Percentiles rank a stretch among this genome's conserved stretches.
Evolutionary conservation across 1,140 invertebrate genomes (phyloP).

Genomic region (Aphis craccivora): DNA sequence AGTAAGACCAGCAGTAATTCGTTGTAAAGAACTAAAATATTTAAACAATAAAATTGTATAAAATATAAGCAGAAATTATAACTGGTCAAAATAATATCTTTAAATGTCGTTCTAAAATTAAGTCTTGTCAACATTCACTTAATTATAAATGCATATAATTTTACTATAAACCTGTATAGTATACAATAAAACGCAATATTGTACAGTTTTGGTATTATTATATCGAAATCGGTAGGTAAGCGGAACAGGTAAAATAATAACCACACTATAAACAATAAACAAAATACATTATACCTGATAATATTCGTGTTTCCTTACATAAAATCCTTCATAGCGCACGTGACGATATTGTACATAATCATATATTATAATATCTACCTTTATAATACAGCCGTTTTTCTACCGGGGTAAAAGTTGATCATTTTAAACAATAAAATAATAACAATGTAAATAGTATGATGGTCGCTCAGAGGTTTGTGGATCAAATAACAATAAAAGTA

Average conservation of each 20-base stretch:
- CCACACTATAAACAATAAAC: slow-evolving; percentile 6
- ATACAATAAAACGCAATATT: neutral
- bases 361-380: neutral
- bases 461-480: neutral
- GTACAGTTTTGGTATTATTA: neutral
- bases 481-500: neutral
- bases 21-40: neutral
- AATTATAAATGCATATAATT: neutral
- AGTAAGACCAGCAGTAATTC: neutral
- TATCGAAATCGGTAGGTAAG: neutral
- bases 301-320: neutral
- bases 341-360: neutral
- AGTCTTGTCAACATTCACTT: no score
- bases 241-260: neutral
- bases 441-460: neutral
- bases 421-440: slow-evolving; percentile 7
- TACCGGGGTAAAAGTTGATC: neutral
- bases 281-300: neutral
- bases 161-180: neutral
- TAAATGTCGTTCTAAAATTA: neutral
- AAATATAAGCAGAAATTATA: neutral
- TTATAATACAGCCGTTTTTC: neutral
- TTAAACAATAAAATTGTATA: neutral
- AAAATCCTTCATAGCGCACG: neutral
- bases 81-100: neutral